Base-by-base conservation (phyloP, 1,140 invertebrate species). In the Neodiprion pinetum region DNA sequence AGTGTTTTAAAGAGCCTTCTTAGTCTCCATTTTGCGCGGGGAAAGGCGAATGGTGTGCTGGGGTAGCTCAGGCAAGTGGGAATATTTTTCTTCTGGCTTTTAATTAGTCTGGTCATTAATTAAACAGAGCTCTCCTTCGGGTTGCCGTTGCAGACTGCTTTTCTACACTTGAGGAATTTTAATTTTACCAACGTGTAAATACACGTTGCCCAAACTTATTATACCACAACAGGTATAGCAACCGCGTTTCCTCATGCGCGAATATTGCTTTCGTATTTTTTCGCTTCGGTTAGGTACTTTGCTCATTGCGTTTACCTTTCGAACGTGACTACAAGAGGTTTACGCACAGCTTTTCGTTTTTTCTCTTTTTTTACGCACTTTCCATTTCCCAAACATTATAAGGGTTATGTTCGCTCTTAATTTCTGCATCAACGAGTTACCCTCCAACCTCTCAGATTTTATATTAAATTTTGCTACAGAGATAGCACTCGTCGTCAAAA, bases 91-190 rank as follows among this genome's bases (percentile, higher is more conserved):
- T 80, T 81, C 75, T 70, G 80, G 73, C 78, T 80, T 81, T 82
- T 80, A 82, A 82, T 81, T 79, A 81, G 78, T 80, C 78, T 65
- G 78, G 79, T 80, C 78, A 80, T 82, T 82, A 82, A 82, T 82
- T 80, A 82, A 80, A 80, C 77, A 77, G 75, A 80, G 75, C 74
- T 80, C 75, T 79, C 73, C 76, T 77, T 71, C 28, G 70, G 70
- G 28, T 50, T 47, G 70, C 70, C 14, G 23, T 11, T n/a, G 10
- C 28, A 67, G 73, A 65, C 72, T 72, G 74, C 76, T 75, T 76
- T 75, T 71, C 73, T 74, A 76, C 76, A 79, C 79, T 79, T 79
- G 17, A 78, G 79, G 80, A 82, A 82, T 82, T 82, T 82, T 81
- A 80, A 77, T 81, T 80, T 76, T 74, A 73, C 68, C 76, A 72